Conservation (phyloP, 2,113 vertebrate genomes). For the Serilophus lunatus region DNA sequence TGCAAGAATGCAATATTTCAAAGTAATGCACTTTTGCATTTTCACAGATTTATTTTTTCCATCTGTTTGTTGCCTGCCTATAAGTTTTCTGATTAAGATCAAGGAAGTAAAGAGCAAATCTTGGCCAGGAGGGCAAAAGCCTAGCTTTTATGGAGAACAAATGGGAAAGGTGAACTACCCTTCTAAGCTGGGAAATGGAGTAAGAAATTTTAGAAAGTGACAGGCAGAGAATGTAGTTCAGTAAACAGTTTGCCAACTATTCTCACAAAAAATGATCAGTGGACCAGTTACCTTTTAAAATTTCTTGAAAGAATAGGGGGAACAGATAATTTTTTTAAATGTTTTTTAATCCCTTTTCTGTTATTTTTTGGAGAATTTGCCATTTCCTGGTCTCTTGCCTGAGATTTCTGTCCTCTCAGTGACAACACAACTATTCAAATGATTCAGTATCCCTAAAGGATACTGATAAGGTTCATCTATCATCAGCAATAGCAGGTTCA, state of each 20-base stretch:
- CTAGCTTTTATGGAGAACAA: slow-evolving; percentile 25
- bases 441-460: neutral
- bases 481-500: neutral
- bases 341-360: neutral
- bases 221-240: neutral
- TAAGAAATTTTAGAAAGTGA: slow-evolving; percentile 22
- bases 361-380: neutral
- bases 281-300: neutral
- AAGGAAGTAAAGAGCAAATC: slow-evolving; percentile 28
- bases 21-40: neutral
- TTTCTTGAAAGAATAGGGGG: neutral
- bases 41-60: slow-evolving; percentile 28
- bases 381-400: neutral
- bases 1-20: slow-evolving; percentile 29
- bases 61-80: slow-evolving; percentile 18
- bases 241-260: neutral
- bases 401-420: neutral
- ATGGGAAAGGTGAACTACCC: neutral
- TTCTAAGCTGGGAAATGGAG: neutral
- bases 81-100: slow-evolving; percentile 27
- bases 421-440: neutral
- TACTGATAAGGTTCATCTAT: neutral
- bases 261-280: neutral
- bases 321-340: neutral
- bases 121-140: slow-evolving; percentile 3